Percentiles rank a stretch among this genome's conserved stretches.
phyloP scores from a whole-genome alignment of 2,888 invertebrate genomes.

The Coleophora deauratella region DNA sequence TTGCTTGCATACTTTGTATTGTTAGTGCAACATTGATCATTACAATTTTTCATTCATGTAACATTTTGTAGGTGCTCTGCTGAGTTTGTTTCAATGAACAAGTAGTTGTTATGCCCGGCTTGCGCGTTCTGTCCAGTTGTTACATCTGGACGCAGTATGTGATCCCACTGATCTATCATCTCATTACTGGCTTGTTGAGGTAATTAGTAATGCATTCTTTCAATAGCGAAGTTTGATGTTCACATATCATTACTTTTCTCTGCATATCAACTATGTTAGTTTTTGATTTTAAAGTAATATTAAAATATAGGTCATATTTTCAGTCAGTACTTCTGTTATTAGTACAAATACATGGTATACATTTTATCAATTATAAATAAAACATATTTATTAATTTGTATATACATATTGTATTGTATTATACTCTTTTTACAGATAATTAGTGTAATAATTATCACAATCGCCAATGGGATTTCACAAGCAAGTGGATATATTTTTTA shows the following conservation, averaged over 20 bases:
- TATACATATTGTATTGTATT: too few relatives aligned
- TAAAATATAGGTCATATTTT: too few relatives aligned
- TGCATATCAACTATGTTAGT: slow-evolving; percentile 5
- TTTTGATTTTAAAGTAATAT: too few relatives aligned
- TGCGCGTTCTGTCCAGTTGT: slow-evolving; percentile 30
- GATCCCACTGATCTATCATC: slow-evolving; percentile 43
- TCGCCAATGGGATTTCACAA: slow-evolving; percentile 48
- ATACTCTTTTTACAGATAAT: slow-evolving; percentile 29
- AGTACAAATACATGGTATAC: too few relatives aligned
- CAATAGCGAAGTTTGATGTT: neutral
- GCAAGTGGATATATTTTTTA: slow-evolving; percentile 38
- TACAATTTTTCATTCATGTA: slow-evolving; percentile 11
- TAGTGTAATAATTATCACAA: slow-evolving; percentile 10
- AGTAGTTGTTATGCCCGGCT: slow-evolving; percentile 35
- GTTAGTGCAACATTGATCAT: slow-evolving; percentile 9
- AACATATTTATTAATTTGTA: too few relatives aligned
- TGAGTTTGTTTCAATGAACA: slow-evolving; percentile 18
- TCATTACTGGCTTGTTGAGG: slow-evolving; percentile 46
- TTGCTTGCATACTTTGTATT: neutral
- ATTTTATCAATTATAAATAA: too few relatives aligned
- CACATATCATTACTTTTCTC: slow-evolving; percentile 10
- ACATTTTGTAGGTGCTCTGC: slow-evolving; percentile 30
- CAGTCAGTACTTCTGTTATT: too few relatives aligned
- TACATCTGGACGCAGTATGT: slow-evolving; percentile 42
- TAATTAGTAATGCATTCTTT: slow-evolving; percentile 26